Conservation (phyloP, 92 coral and sea anemone genomes). For the Bergia puertoricense region DNA sequence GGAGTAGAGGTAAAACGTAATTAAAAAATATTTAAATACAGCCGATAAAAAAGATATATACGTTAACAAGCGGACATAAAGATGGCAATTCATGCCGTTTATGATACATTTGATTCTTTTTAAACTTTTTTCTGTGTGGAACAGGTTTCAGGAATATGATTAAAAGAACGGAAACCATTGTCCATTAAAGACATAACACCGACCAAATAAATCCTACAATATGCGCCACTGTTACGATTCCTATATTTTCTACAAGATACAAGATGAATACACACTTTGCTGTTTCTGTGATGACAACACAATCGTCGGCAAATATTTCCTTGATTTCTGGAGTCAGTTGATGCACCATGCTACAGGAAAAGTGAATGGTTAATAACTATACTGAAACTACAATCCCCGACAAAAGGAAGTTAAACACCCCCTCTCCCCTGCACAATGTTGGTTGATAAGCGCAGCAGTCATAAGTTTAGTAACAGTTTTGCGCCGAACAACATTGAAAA, state of each 20-base stretch:
- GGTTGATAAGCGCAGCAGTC: no score
- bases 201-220: not conserved
- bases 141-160: not conserved
- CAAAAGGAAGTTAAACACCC: no score
- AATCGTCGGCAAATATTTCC: slow-evolving; percentile 70
- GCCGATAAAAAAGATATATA: no score
- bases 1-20: no score
- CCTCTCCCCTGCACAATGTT: no score
- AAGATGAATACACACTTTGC: slow-evolving; percentile 73
- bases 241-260: not conserved
- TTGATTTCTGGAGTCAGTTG: slow-evolving; percentile 68
- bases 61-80: no score
- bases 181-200: not conserved
- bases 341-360: slow-evolving; percentile 79
- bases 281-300: slow-evolving; percentile 76
- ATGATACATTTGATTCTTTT: no score
- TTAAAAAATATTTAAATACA: no score
- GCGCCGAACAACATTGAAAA: no score
- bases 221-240: not conserved
- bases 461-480: no score
- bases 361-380: not conserved
- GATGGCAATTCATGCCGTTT: no score
- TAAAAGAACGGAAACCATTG: not conserved
- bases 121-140: no score
- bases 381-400: not conserved